Evolutionary conservation across 2,888 invertebrate species (phyloP).

Genomic region (Augochlorella aurata): DNA sequence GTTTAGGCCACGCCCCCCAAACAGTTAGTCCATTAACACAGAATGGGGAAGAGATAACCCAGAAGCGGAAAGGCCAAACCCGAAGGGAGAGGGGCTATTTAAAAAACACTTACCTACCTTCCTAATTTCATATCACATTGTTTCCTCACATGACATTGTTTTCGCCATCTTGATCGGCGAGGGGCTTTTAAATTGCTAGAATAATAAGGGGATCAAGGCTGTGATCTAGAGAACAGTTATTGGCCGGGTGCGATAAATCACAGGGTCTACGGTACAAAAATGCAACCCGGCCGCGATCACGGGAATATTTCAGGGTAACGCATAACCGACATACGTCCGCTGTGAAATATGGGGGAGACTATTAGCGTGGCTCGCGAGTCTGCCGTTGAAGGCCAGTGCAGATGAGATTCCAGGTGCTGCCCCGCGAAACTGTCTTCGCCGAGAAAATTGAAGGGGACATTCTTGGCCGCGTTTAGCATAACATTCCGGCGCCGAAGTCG

Average conservation of each 20-base stretch:
- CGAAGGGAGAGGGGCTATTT: too few species aligned
- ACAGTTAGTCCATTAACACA: too few species aligned
- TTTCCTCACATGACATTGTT: too few species aligned
- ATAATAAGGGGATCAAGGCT: neutral
- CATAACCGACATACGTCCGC: slow-evolving; percentile 24
- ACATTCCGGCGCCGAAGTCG: neutral
- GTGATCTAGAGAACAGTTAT: slow-evolving; percentile 1
- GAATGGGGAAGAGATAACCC: too few species aligned
- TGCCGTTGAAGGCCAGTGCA: neutral
- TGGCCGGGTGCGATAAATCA: slow-evolving; percentile 11
- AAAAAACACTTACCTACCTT: too few species aligned
- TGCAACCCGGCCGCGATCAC: slow-evolving; percentile 17
- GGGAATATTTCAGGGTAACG: slow-evolving; percentile 36
- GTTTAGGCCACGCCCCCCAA: too few species aligned
- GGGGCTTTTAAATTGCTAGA: neutral
- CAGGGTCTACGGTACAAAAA: slow-evolving; percentile 28
- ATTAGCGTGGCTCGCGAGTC: slow-evolving; percentile 24
- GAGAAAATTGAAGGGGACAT: neutral
- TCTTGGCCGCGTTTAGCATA: neutral
- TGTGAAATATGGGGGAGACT: slow-evolving; percentile 29
- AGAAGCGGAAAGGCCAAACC: too few species aligned
- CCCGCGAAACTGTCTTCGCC: neutral
- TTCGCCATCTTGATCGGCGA: too few species aligned
- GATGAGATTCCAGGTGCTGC: slow-evolving; percentile 17
- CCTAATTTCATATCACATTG: too few species aligned